Evolutionary conservation across 2,888 invertebrate genomes (phyloP).

Genomic region (Ophion costatus): DNA sequence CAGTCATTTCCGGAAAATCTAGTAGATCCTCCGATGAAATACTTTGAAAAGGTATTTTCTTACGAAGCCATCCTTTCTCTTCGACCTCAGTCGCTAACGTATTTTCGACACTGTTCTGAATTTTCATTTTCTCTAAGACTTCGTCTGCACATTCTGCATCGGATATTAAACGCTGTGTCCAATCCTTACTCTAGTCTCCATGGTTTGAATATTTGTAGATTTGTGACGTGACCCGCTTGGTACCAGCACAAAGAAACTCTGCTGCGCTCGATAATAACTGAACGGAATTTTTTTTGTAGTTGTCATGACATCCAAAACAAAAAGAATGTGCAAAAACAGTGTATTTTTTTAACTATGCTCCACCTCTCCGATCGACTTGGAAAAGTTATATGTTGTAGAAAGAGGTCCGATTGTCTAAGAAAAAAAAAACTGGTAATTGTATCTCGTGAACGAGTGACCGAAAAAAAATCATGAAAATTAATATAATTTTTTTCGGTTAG

Average conservation of each 20-base stretch:
- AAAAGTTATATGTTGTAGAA: conserved; percentile 41
- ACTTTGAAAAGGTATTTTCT: conserved; percentile 43
- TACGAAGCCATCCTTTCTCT: conserved; percentile 17
- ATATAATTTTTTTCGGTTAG: conserved; percentile 24
- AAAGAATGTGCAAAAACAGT: conserved; percentile 12
- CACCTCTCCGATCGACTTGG: conserved; percentile 39
- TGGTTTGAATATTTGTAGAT: too few species aligned
- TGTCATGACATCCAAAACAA: too few species aligned
- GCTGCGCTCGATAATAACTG: too few species aligned
- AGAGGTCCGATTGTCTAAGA: conserved; percentile 16
- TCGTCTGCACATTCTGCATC: conserved; percentile 51
- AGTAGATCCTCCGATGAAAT: conserved; percentile 51
- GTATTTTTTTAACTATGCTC: conserved; percentile 41
- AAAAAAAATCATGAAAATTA: conserved; percentile 27
- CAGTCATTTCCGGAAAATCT: conserved; percentile 30
- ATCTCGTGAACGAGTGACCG: conserved; percentile 16
- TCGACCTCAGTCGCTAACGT: conserved; percentile 31
- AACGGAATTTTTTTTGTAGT: too few species aligned
- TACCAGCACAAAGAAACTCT: too few species aligned
- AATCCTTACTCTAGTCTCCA: too few species aligned
- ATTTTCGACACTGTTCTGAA: conserved; percentile 16
- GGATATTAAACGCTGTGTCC: conserved; percentile 41
- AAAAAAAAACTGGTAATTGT: conserved; percentile 11
- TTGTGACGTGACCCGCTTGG: too few species aligned
- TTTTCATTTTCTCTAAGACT: conserved; percentile 16